Evolutionary conservation across 2,113 vertebrate species (phyloP), one percentile per base, ranked within the genome.

Genomic region (Gnathonemus longibarbis): DNA sequence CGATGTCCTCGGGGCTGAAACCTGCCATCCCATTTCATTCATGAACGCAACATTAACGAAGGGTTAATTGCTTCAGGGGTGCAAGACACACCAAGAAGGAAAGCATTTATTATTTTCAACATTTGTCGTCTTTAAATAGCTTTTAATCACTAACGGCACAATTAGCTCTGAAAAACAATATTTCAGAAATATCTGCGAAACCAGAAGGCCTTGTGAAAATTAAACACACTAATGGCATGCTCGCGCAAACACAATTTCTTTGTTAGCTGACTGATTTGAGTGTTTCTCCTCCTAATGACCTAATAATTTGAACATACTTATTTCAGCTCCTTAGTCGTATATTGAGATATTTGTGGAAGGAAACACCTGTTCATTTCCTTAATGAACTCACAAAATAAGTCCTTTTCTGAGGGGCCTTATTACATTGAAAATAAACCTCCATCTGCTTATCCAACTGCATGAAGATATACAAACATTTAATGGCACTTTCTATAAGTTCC

Each of bases 231-330:
- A 89, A 58, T 83, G 46, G 46, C 39, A 58, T 52, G 50, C 10
- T 46, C 46, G 83, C 3, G 7, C 88, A 91, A 91, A 92, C 92
- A 93, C 90, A 91, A 95, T 92, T 91, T 93, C 91, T 94, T 94
- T 94, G 93, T 93, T 92, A 92, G 91, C 93, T 91, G 92, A 90
- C 90, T 48, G 70, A 87, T 93, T 91, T 93, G 93, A 94, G 92
- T 92, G 94, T 95, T 95, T 95, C 94, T 94, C 70, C 89, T 95
- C 92, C 92, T 94, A 94, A 95, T 94, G 94, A 93, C 91, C 92
- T 94, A 95, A 96, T 96, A 94, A 95, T 94, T 95, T 94, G 92
- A 94, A 93, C 90, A 90, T 93, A 93, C 92, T 94, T 94, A 93
- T 92, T 92, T 92, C 94, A 93, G 90, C 94, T 96, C 94, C 94